A percentile compares a stretch with the other conserved stretches of the same genome.
phyloP scores from a whole-genome alignment of 2,113 vertebrate species.

The Leiothrix lutea region DNA sequence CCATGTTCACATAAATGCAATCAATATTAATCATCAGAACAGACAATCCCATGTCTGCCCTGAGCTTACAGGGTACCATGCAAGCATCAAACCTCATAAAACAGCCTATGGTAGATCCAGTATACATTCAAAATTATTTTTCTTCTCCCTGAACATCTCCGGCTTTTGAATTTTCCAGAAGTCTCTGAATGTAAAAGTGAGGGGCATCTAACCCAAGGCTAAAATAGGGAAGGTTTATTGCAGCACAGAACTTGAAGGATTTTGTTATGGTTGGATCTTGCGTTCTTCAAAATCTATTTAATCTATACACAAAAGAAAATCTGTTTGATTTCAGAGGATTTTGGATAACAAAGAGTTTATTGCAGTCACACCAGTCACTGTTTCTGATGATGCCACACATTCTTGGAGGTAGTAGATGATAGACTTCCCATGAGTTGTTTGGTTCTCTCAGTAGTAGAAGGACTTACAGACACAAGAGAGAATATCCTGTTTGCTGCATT shows the following conservation, averaged over 20 bases:
- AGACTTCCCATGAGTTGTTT: not conserved
- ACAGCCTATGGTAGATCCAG: not conserved
- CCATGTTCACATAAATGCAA: accelerated
- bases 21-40: not conserved
- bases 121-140: not conserved
- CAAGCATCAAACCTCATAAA: not conserved
- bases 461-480: not conserved
- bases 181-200: not conserved
- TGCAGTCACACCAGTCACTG: not conserved
- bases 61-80: not conserved
- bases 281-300: not conserved
- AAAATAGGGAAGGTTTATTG: not conserved
- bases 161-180: not conserved
- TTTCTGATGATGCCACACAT: not conserved
- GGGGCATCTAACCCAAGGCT: accelerated
- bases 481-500: not conserved
- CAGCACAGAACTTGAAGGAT: not conserved
- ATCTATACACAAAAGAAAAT: not conserved
- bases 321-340: not conserved
- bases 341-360: not conserved
- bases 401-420: not conserved
- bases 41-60: not conserved
- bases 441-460: not conserved
- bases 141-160: not conserved
- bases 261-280: not conserved